Conservation (phyloP, 2,113 vertebrate species). For the Pedionomus torquatus region DNA sequence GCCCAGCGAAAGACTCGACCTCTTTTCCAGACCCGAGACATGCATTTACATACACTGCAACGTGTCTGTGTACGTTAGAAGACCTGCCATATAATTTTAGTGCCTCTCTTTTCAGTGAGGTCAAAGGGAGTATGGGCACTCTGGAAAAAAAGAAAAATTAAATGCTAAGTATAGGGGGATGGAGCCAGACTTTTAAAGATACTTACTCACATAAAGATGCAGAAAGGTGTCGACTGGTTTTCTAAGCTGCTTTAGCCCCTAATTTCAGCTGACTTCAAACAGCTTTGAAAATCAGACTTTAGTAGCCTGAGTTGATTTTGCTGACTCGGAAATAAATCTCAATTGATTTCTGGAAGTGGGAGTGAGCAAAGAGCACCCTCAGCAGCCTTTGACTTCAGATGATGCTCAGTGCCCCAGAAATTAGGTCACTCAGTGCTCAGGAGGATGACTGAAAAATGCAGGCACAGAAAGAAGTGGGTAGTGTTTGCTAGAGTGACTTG, state of each 20-base stretch:
- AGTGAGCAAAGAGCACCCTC: conserved; percentile 43
- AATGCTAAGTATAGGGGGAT: not conserved
- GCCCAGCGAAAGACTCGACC: not conserved
- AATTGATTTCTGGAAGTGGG: conserved; percentile 51
- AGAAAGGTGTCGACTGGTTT: not conserved
- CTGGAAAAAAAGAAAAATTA: not conserved
- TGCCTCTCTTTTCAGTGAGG: not conserved
- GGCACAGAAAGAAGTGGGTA: conserved; percentile 38
- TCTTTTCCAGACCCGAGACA: conserved; percentile 18
- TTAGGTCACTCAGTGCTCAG: conserved; percentile 39
- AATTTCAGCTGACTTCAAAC: conserved; percentile 40
- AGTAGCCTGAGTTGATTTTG: conserved; percentile 39
- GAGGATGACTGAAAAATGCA: conserved; percentile 32
- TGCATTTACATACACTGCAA: conserved; percentile 15
- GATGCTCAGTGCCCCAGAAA: conserved; percentile 56
- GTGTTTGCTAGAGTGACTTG: conserved; percentile 15
- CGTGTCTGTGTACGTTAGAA: not conserved
- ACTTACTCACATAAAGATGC: not conserved
- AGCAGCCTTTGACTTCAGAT: conserved; percentile 49
- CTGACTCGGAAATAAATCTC: conserved; percentile 57
- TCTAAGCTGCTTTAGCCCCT: conserved; percentile 3
- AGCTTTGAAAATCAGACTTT: conserved; percentile 39
- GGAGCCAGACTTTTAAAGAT: conserved; percentile 20
- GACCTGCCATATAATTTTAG: not conserved
- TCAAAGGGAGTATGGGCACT: not conserved